Evolutionary conservation across 2,888 invertebrate species (phyloP).

Genomic region (Drosophila percnosoma): DNA sequence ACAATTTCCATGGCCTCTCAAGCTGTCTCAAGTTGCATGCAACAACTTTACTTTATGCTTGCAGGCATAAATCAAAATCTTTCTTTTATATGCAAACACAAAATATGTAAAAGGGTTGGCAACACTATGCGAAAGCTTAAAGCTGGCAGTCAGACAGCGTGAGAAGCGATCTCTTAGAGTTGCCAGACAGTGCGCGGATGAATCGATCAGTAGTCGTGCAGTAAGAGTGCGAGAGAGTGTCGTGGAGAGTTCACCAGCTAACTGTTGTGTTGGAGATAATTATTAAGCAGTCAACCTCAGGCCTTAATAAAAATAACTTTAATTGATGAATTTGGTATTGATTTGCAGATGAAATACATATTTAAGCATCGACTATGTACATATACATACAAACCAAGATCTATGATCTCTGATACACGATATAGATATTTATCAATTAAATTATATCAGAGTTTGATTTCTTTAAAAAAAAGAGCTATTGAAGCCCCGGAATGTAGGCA

Average conservation of each 20-base stretch:
- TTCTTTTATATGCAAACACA: background rate
- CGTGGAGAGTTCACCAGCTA: background rate
- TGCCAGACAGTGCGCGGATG: background rate
- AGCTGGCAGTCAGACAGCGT: background rate
- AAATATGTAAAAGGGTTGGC: background rate
- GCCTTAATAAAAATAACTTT: background rate
- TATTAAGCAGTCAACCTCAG: background rate
- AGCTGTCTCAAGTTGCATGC: slow-evolving; percentile 18
- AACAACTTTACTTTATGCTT: slow-evolving; percentile 10
- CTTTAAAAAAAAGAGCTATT: background rate
- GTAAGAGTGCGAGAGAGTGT: background rate
- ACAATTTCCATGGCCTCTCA: slow-evolving; percentile 23
- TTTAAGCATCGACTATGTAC: too few species aligned
- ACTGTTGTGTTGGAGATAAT: background rate
- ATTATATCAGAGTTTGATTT: background rate
- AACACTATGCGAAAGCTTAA: background rate
- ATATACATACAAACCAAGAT: too few species aligned
- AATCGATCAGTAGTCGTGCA: background rate
- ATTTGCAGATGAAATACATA: too few species aligned
- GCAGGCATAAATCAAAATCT: background rate
- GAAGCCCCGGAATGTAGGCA: background rate
- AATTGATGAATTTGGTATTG: background rate
- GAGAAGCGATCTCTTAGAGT: background rate
- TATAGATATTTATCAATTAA: background rate
- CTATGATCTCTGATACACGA: too few species aligned